Conservation (phyloP, 2,888 invertebrate species). For the Drosophila anomalata region DNA sequence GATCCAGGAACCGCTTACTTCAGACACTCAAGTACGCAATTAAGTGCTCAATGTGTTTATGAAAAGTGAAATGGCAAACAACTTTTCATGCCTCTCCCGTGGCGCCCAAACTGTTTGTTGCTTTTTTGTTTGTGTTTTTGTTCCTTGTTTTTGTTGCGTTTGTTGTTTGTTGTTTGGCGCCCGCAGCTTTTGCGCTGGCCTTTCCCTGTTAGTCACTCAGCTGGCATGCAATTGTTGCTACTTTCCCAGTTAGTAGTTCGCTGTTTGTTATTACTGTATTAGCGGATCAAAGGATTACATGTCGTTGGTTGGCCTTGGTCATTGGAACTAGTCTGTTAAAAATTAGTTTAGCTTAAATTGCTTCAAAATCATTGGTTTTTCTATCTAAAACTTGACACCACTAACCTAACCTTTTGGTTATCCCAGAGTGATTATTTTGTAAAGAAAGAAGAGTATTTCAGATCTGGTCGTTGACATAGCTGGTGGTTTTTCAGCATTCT, state of each 20-base stretch:
- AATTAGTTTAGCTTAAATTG: background rate
- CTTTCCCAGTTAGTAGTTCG: conserved; percentile 28
- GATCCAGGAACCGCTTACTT: conserved; percentile 4
- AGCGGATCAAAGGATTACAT: conserved; percentile 6
- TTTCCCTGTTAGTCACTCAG: conserved; percentile 50
- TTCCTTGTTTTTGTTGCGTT: conserved; percentile 18
- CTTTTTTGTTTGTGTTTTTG: conserved; percentile 12
- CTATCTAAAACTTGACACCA: background rate
- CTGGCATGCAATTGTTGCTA: conserved; percentile 59
- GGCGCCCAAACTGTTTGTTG: conserved; percentile 22
- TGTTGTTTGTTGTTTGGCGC: conserved; percentile 20
- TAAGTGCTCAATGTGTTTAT: conserved; percentile 73
- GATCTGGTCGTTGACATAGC: background rate
- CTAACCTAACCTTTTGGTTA: background rate
- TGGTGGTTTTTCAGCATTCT: background rate
- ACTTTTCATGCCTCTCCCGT: conserved; percentile 26
- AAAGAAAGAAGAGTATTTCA: background rate
- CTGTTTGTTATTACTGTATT: conserved; percentile 8
- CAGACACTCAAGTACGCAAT: conserved; percentile 55
- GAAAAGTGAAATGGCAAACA: conserved; percentile 71
- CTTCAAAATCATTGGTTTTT: background rate
- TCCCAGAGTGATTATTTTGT: background rate
- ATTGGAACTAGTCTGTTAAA: background rate
- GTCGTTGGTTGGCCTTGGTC: background rate
- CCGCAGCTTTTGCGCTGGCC: conserved; percentile 24